A percentile compares a stretch with the other conserved stretches of the same genome.
phyloP scores from a whole-genome alignment of 2,797 vertebrate species.

The Neosilurus hyrtlii region DNA sequence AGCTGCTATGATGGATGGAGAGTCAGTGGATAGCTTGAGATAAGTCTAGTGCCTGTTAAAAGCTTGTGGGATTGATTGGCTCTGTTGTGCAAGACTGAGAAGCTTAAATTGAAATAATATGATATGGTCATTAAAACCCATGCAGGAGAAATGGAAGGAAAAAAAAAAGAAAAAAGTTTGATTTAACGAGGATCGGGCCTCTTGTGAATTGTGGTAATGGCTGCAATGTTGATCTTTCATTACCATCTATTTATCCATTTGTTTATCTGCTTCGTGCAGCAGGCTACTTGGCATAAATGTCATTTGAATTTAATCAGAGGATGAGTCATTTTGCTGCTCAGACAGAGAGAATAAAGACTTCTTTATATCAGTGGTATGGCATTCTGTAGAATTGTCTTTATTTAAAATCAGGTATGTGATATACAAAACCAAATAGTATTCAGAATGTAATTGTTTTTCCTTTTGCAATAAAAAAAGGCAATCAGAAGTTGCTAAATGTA shows the following conservation, averaged over 20 bases:
- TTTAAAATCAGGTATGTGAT: neutral
- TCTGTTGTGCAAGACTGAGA: constrained; percentile 50
- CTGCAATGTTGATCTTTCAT: constrained; percentile 56
- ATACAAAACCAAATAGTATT: neutral
- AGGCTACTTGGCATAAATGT: constrained; percentile 35
- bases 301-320: constrained; percentile 46
- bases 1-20: constrained; percentile 51
- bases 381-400: neutral
- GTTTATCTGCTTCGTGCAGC: constrained; percentile 34
- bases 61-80: constrained; percentile 57
- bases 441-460: neutral
- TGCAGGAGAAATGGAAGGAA: constrained; percentile 25
- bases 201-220: constrained; percentile 37
- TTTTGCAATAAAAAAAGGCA: neutral
- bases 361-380: neutral
- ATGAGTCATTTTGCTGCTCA: constrained; percentile 20
- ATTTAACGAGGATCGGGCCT: constrained; percentile 48
- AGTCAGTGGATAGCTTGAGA: constrained; percentile 40
- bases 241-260: constrained; percentile 52
- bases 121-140: constrained; percentile 51
- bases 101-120: constrained; percentile 57
- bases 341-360: neutral
- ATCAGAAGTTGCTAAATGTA: neutral
- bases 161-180: constrained; percentile 50
- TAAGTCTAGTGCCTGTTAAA: constrained; percentile 49